Evolutionary conservation across 2,888 invertebrate genomes (phyloP).

Genomic region (Platycheirus albimanus): DNA sequence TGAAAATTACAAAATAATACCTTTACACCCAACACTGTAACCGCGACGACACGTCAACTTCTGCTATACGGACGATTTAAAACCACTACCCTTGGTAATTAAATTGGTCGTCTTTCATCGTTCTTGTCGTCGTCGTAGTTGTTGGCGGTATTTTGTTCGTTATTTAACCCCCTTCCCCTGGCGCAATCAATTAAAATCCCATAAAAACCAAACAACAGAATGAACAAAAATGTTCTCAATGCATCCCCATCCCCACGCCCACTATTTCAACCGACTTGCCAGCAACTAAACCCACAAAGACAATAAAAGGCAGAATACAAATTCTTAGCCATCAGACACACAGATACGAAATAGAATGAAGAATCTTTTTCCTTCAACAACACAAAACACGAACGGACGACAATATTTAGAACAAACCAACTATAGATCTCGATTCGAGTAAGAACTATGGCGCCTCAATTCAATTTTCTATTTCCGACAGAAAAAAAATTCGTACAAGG

Average conservation of each 20-base stretch:
- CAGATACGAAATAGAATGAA: neutral
- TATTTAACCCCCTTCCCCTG: neutral
- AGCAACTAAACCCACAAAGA: conserved; percentile 7
- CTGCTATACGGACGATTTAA: neutral
- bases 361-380: neutral
- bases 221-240: conserved; percentile 20
- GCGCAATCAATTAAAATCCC: conserved; percentile 64
- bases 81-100: conserved; percentile 16
- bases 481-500: conserved; percentile 30
- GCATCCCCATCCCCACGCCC: conserved; percentile 2
- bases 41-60: too few species aligned
- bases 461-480: conserved; percentile 72
- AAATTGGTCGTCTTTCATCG: conserved; percentile 1
- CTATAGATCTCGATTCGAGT: conserved; percentile 63
- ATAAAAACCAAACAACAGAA: conserved; percentile 61
- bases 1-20: neutral
- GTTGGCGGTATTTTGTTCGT: neutral
- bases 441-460: conserved; percentile 74
- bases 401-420: conserved; percentile 58
- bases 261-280: neutral
- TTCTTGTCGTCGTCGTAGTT: neutral
- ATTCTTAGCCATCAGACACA: conserved; percentile 4
- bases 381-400: too few species aligned
- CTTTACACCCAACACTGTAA: neutral
- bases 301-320: conserved; percentile 19